These are phyloP conservation scores for Ceratoteleas bidentatus DNA, from an alignment of 1,140 invertebrate genomes.

Conservation along the genomic window DNA sequence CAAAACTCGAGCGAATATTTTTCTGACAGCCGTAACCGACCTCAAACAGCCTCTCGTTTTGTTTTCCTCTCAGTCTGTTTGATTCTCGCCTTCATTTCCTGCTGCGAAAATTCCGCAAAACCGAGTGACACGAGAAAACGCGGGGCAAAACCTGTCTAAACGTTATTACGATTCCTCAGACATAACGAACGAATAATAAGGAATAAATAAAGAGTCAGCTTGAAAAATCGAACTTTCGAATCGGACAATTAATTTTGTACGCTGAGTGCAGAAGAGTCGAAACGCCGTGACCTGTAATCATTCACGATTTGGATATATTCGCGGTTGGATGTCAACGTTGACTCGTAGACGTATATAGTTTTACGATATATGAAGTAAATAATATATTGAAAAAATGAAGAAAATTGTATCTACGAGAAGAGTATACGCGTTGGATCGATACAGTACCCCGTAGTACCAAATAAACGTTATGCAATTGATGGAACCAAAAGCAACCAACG, in stretches of 20 bases:
- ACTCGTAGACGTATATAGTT: conserved; percentile 18
- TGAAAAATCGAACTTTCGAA: conserved; percentile 28
- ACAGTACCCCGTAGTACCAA: conserved; percentile 10
- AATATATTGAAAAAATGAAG: not conserved
- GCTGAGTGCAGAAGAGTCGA: conserved; percentile 40
- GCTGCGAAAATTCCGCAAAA: too few species aligned
- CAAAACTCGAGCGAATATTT: not conserved
- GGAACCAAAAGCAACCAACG: conserved; percentile 31
- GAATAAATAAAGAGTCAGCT: too few species aligned
- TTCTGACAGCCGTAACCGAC: too few species aligned
- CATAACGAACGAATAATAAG: too few species aligned
- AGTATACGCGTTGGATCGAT: conserved; percentile 8
- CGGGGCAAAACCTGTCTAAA: too few species aligned
- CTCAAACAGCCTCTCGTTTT: too few species aligned
- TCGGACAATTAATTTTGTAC: conserved; percentile 36
- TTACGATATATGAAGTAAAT: not conserved
- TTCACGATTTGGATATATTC: conserved; percentile 36
- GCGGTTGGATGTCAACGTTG: conserved; percentile 6
- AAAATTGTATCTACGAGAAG: conserved; percentile 1
- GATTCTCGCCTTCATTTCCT: too few species aligned
- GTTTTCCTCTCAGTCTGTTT: too few species aligned
- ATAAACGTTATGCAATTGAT: conserved; percentile 1
- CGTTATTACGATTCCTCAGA: too few species aligned
- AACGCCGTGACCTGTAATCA: conserved; percentile 61
- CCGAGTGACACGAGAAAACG: too few species aligned